These are phyloP conservation scores for Platycnemis pennipes DNA, from an alignment of 2,888 invertebrate species.

Conservation along the genomic window DNA sequence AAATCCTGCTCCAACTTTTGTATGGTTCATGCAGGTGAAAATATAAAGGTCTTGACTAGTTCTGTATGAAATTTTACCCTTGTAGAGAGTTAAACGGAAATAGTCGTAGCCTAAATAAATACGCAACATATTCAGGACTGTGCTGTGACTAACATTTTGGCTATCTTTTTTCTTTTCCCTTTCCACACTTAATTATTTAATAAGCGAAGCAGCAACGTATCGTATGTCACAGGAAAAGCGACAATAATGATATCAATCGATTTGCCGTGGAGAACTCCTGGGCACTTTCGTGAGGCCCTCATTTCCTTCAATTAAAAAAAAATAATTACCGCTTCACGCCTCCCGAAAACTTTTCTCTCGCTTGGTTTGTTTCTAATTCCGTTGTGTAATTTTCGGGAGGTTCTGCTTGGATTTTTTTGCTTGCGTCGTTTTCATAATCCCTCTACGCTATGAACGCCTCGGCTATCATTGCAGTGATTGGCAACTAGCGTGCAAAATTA, in stretches of 20 bases:
- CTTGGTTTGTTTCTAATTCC: neutral
- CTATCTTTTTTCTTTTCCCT: neutral
- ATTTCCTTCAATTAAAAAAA: conserved; percentile 15
- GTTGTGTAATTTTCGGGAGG: neutral
- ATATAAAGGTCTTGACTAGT: no score
- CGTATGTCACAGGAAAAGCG: neutral
- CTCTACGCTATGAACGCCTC: neutral
- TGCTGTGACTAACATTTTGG: no score
- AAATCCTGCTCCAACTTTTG: no score
- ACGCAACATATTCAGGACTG: no score
- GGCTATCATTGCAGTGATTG: neutral
- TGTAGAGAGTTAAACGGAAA: no score
- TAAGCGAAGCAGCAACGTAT: neutral
- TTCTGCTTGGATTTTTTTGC: neutral
- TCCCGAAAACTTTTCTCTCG: neutral
- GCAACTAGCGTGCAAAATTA: neutral
- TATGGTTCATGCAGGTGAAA: no score
- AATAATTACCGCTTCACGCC: neutral
- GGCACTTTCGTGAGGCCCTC: neutral
- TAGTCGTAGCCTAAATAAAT: no score
- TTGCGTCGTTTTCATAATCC: neutral
- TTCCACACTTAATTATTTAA: neutral
- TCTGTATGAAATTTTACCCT: no score
- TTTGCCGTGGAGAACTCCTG: neutral
- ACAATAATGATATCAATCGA: neutral